Conservation (phyloP, 2,888 invertebrate genomes). For the Anoncus sp. region DNA sequence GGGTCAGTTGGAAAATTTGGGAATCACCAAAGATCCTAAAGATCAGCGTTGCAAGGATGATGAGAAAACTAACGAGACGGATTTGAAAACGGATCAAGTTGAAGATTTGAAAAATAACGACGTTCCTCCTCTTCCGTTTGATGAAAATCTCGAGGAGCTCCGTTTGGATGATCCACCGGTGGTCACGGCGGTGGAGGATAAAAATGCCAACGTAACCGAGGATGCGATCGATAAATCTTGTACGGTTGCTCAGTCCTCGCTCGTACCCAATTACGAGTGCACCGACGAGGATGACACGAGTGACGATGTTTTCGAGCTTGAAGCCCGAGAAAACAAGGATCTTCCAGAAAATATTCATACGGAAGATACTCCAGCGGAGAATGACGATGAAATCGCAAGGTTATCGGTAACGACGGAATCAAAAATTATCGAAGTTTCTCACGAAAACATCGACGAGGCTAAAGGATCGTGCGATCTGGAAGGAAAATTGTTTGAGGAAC, state of each 20-base stretch:
- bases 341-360: slow-evolving; percentile 11
- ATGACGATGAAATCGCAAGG: slow-evolving; percentile 28
- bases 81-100: slow-evolving; percentile 1
- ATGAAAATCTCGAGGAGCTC: background rate
- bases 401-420: slow-evolving; percentile 82
- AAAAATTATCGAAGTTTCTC: slow-evolving; percentile 71
- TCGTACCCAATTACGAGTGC: slow-evolving; percentile 67
- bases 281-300: slow-evolving; percentile 63
- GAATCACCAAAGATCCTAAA: slow-evolving; percentile 12
- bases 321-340: slow-evolving; percentile 36
- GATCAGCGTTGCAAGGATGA: slow-evolving; percentile 3
- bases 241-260: slow-evolving; percentile 52
- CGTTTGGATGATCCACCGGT: no score
- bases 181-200: no score
- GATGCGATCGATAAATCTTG: slow-evolving; percentile 36
- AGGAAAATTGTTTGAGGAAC: slow-evolving; percentile 35
- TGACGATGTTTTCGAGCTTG: slow-evolving; percentile 63
- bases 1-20: background rate
- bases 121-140: slow-evolving; percentile 10
- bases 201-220: background rate
- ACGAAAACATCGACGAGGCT: slow-evolving; percentile 13
- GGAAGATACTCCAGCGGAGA: slow-evolving; percentile 41
- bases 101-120: slow-evolving; percentile 6
- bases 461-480: slow-evolving; percentile 31
- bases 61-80: background rate